Base-by-base conservation (phyloP, 2,113 vertebrate species). In the Odocoileus virginianus region DNA sequence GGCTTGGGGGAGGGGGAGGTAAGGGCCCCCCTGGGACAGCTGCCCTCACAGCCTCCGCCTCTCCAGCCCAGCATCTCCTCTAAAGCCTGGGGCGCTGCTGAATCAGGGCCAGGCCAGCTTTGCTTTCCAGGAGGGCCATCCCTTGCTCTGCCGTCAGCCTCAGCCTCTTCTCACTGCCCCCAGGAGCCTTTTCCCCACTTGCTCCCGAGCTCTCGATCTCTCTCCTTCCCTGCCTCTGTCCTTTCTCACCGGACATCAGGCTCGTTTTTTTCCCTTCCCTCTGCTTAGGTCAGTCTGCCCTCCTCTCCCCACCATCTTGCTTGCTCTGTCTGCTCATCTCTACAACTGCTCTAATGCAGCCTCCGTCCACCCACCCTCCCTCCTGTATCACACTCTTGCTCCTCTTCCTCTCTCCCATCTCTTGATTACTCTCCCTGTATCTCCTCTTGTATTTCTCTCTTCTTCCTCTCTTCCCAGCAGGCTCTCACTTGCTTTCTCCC, bases 71-170 rank as follows among this genome's bases (percentile, higher is more conserved):
- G 36, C 0, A 0, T 58, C 30, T 83, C 97, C 95, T 95, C 89
- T 28, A 87, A 2, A 52, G 33, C 82, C 33, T 52, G 78, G 71
- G 36, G 95, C 54, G 0, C 16, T 0, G 82, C 58, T 7, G 61
- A 43, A 25, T 14, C 64, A 36, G 10, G 3, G 36, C 47, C 12
- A 7, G n/a, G 27, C 28, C 4, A 5, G 36, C 25, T 12, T 11
- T 8, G 27, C 45, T 50, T 61, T 55, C 40, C 36, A 47, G 93
- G 74, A 47, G 25, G 12, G 1, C 25, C 2, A 45, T 43, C 25
- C 28, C 23, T 36, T 16, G 2, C 0, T 0, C 0, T 2, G 40
- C 84, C 94, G 55, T 89, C 52, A 7, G 67, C 28, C 4, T 64
- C 36, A 81, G 91, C 30, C 71, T 92, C 52, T 84, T 19, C 57